Percentiles rank a stretch among this genome's conserved stretches.
These are phyloP conservation scores for Otis tarda DNA, from an alignment of 2,113 vertebrate species.

Conservation along the genomic window DNA sequence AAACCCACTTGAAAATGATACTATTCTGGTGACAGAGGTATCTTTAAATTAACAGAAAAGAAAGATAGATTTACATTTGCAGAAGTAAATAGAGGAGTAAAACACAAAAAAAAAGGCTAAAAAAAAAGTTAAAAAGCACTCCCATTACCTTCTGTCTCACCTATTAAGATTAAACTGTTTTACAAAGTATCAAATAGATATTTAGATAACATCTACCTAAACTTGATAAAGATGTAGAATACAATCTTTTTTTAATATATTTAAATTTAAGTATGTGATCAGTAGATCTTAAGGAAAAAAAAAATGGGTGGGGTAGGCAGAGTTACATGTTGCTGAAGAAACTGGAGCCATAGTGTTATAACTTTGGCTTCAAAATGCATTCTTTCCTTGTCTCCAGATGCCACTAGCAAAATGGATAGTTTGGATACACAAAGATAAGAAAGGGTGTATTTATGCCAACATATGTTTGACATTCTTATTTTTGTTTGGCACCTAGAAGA, in stretches of 20 bases:
- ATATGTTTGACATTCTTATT: conserved; percentile 43
- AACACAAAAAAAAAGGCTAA: neutral
- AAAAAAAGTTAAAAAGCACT: neutral
- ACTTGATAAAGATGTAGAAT: neutral
- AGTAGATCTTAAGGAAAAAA: neutral
- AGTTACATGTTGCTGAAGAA: conserved; percentile 30
- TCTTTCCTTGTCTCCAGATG: conserved; percentile 19
- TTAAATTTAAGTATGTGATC: neutral
- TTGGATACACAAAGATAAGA: conserved; percentile 6
- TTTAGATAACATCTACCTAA: neutral
- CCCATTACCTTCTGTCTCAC: neutral
- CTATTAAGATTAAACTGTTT: neutral
- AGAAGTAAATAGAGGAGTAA: neutral
- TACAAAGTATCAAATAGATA: neutral
- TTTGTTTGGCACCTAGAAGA: conserved; percentile 34
- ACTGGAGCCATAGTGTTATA: neutral
- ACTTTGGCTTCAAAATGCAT: conserved; percentile 1
- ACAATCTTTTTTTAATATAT: neutral
- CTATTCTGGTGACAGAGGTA: conserved; percentile 11
- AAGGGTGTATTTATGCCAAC: conserved; percentile 37
- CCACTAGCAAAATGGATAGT: conserved; percentile 1
- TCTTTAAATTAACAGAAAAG: neutral
- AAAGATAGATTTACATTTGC: conserved; percentile 28
- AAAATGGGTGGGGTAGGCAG: neutral
- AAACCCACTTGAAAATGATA: conserved; percentile 45